These are phyloP conservation scores for Fratercula arctica DNA, from an alignment of 2,797 vertebrate genomes.

Conservation along the genomic window DNA sequence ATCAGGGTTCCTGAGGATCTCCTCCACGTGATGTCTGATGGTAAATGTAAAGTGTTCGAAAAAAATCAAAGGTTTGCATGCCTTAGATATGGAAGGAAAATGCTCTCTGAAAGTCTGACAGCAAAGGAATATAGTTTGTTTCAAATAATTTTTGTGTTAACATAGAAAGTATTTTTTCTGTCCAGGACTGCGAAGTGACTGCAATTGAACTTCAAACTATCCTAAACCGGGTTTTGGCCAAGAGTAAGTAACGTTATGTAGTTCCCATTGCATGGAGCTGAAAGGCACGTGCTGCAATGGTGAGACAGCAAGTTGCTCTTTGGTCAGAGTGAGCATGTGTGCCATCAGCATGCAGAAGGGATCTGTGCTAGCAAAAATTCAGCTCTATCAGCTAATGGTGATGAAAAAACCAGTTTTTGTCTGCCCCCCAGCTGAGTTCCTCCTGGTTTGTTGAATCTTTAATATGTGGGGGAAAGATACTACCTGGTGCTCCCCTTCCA, in stretches of 20 bases:
- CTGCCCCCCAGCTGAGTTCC: neutral
- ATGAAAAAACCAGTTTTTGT: neutral
- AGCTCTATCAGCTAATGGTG: neutral
- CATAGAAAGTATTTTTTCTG: neutral
- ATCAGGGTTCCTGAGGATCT: neutral
- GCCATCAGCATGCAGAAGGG: neutral
- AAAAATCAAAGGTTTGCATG: neutral
- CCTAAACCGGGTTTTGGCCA: slow-evolving; percentile 82
- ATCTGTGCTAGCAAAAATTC: neutral
- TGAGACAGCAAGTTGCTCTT: neutral
- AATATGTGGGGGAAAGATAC: fast-evolving
- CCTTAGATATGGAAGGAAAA: neutral
- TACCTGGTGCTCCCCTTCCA: neutral
- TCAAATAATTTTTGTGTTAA: neutral
- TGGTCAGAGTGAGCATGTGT: neutral
- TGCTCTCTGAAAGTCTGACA: neutral
- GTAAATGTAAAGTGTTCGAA: neutral
- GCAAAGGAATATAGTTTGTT: neutral
- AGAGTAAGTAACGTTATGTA: slow-evolving; percentile 75
- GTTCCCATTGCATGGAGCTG: neutral
- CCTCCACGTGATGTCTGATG: neutral
- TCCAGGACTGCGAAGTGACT: slow-evolving; percentile 86
- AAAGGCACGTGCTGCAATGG: neutral
- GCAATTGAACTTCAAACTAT: slow-evolving; percentile 79
- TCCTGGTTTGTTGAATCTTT: neutral